Conservation (phyloP, 2,797 vertebrate genomes). For the Sebastes glaucus region DNA sequence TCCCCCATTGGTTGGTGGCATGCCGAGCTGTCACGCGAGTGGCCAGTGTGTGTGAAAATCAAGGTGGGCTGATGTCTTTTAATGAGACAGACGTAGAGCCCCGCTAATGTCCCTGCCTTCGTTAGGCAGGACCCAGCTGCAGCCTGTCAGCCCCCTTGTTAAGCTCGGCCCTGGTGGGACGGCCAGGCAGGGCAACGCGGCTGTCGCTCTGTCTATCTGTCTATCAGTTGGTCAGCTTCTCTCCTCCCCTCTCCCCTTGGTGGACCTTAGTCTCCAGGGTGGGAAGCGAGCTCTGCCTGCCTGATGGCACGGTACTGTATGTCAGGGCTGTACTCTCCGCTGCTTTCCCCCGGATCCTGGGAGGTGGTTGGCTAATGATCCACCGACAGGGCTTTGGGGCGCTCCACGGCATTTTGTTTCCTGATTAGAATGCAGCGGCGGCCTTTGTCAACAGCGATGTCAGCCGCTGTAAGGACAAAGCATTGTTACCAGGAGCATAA, state of each 20-base stretch:
- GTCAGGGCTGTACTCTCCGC: conserved; percentile 79
- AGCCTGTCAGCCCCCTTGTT: conserved; percentile 92
- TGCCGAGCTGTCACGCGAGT: conserved; percentile 93
- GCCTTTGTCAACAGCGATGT: conserved; percentile 95
- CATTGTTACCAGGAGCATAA: conserved; percentile 94
- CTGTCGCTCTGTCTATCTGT: conserved; percentile 90
- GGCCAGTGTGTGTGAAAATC: conserved; percentile 88
- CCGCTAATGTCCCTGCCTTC: conserved; percentile 95
- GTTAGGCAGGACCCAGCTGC: conserved; percentile 96
- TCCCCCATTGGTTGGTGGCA: conserved; percentile 83
- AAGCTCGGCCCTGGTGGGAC: conserved; percentile 77
- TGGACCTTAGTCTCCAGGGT: conserved; percentile 89
- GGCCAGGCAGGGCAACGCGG: conserved; percentile 61
- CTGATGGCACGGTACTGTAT: conserved; percentile 87
- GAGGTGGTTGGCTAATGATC: conserved; percentile 90
- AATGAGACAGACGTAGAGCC: conserved; percentile 99
- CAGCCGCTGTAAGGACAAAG: conserved; percentile 90
- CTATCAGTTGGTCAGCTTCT: conserved; percentile 88
- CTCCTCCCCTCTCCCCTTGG: conserved; percentile 88
- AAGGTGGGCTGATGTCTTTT: conserved; percentile 99
- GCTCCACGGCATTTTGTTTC: conserved; percentile 93
- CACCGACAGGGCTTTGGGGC: conserved; percentile 86
- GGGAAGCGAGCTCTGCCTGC: conserved; percentile 80
- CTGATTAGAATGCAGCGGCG: conserved; percentile 94
- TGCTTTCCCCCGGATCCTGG: conserved; percentile 71